phyloP scores from a whole-genome alignment of 1,140 invertebrate genomes.

The Drosophila takahashii region DNA sequence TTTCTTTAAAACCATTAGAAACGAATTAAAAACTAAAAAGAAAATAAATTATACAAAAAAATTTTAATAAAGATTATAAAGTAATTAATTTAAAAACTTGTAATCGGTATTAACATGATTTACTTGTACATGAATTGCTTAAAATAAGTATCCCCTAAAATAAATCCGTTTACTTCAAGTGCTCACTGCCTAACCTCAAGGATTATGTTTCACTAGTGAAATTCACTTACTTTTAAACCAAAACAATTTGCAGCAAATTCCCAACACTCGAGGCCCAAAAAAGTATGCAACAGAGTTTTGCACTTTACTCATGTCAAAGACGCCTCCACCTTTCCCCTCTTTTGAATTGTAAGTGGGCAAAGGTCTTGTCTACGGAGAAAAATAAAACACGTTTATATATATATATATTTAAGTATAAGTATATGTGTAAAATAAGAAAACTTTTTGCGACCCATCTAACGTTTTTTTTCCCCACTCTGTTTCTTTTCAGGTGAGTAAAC shows the following conservation, averaged over 20 bases:
- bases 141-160: background rate
- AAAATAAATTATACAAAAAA: no score
- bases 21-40: no score
- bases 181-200: constrained; percentile 6
- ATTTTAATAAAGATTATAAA: no score
- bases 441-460: constrained; percentile 46
- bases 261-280: constrained; percentile 31
- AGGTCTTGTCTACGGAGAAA: constrained; percentile 20
- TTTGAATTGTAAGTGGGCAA: constrained; percentile 37
- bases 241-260: constrained; percentile 22
- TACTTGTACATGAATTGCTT: no score
- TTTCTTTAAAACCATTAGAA: no score
- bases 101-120: no score
- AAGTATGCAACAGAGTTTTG: constrained; percentile 76
- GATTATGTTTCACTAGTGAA: constrained; percentile 12
- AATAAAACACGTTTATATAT: constrained; percentile 1
- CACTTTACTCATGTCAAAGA: constrained; percentile 71
- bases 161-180: background rate
- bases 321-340: constrained; percentile 21
- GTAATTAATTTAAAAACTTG: no score
- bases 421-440: constrained; percentile 8
- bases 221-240: constrained; percentile 22
- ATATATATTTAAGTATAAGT: constrained; percentile 9
- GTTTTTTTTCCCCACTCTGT: constrained; percentile 40
- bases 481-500: constrained; percentile 77